Evolutionary conservation across 2,797 vertebrate genomes (phyloP).

Genomic region (Lutjanus argentimaculatus): DNA sequence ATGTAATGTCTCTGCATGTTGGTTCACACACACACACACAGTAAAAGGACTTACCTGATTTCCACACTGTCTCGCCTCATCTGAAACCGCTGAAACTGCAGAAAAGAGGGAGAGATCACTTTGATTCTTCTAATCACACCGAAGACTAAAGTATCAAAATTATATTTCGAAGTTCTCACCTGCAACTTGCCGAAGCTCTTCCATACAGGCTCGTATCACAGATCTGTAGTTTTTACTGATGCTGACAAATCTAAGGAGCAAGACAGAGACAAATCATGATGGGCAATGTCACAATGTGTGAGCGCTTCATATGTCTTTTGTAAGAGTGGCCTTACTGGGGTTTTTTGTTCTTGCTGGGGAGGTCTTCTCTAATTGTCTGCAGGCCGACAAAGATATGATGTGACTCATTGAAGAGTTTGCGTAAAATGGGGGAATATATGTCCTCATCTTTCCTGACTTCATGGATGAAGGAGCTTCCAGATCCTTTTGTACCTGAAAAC

Average conservation of each 20-base stretch:
- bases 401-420: conserved; percentile 98
- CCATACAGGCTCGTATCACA: conserved; percentile 95
- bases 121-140: background rate
- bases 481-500: conserved; percentile 65
- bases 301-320: background rate
- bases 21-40: background rate
- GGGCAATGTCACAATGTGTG: background rate
- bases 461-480: conserved; percentile 80
- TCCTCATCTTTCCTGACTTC: conserved; percentile 93
- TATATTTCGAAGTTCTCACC: conserved; percentile 76
- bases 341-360: conserved; percentile 91
- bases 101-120: conserved; percentile 23
- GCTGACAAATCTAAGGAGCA: conserved; percentile 89
- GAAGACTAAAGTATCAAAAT: background rate
- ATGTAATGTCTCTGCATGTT: background rate
- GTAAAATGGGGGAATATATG: conserved; percentile 93
- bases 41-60: conserved; percentile 87
- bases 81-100: conserved; percentile 88
- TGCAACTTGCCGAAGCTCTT: conserved; percentile 93
- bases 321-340: conserved; percentile 88
- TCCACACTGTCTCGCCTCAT: conserved; percentile 86
- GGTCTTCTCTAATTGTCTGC: conserved; percentile 91
- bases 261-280: conserved; percentile 6
- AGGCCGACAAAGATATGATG: conserved; percentile 96
- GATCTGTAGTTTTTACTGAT: conserved; percentile 98